Base-by-base conservation (phyloP, 2,797 vertebrate species). In the Gallinago solitaria region DNA sequence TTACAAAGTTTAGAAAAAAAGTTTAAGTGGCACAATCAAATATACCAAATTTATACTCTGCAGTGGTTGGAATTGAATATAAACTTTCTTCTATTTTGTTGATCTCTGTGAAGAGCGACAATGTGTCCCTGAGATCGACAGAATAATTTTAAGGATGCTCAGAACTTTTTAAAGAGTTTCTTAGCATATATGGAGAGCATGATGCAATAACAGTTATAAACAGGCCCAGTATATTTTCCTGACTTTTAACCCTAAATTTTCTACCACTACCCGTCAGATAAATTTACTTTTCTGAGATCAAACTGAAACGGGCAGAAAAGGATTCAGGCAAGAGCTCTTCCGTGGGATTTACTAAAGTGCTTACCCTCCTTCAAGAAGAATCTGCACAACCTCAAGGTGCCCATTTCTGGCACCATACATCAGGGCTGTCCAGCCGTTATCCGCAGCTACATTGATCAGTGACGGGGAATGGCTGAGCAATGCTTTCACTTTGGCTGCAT, bases 391-490 rank as follows among this genome's bases (percentile, higher is more conserved):
- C 2, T 97, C 87, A 15, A 94, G 91, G 85, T 99, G 99, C 47
- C 99, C 99, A 33, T 99, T 99, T 73, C 99, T 98, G 24, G 99
- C 98, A 5, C 98, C 99, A 21, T 99, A 97, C 99, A 99, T 99
- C 90, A 99, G 95, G 7, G 99, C 99, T 10, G 98, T 99, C 99
- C 99, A 99, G 94, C 99, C 99, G 3, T 98, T 98, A 83, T 95
- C 86, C 33, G 98, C 97, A 9, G 97, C 92, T 90, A 96, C 97
- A 75, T 99, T 98, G 75, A 99, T 53, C 73, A 99, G 98, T 0
- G 98, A 98, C 0, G 98, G 98, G 53, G 83, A 97, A 50, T 71
- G 94, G 78, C 95, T 82, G 56, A 99, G 97, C 87, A 99, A 94
- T 1, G 59, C 32, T 93, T 96, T 97, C 93, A 99, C 90, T 77